Conservation (phyloP, 92 coral and sea anemone species). For the Desmophyllum pertusum region DNA sequence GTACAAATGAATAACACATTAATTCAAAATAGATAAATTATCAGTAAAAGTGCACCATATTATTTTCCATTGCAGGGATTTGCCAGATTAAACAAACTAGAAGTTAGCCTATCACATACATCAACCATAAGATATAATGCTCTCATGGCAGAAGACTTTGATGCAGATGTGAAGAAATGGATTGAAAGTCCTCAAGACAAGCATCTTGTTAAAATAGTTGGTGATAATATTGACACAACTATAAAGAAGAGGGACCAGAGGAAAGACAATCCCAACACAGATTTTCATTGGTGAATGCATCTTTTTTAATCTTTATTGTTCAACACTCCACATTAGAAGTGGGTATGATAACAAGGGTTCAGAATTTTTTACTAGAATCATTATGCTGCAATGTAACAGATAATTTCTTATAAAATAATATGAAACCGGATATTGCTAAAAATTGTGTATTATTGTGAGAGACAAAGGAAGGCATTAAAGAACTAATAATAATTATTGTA, state of each 20-base stretch:
- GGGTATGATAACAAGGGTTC: too few relatives aligned
- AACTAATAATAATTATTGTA: too few relatives aligned
- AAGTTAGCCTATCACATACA: slow-evolving; percentile 16
- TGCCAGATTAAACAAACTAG: slow-evolving; percentile 38
- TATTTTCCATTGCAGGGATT: slow-evolving; percentile 24
- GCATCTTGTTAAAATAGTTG: slow-evolving; percentile 47
- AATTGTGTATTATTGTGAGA: too few relatives aligned
- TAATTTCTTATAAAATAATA: too few relatives aligned
- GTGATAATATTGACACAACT: slow-evolving; percentile 32
- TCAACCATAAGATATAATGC: slow-evolving; percentile 9
- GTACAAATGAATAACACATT: neutral
- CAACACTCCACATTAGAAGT: neutral
- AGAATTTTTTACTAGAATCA: too few relatives aligned
- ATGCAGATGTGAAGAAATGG: slow-evolving; percentile 51
- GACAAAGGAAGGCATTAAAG: too few relatives aligned
- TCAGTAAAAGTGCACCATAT: neutral
- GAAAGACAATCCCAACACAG: slow-evolving; percentile 36
- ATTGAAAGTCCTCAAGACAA: slow-evolving; percentile 39
- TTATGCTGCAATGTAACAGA: too few relatives aligned
- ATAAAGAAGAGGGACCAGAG: slow-evolving; percentile 34
- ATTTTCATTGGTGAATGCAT: slow-evolving; percentile 26
- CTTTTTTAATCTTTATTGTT: neutral
- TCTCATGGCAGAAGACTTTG: slow-evolving; percentile 39
- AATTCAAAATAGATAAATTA: too few relatives aligned
- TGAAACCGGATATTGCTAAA: too few relatives aligned